These are phyloP conservation scores for Luscinia megarhynchos DNA, from an alignment of 2,797 vertebrate genomes.

Conservation along the genomic window DNA sequence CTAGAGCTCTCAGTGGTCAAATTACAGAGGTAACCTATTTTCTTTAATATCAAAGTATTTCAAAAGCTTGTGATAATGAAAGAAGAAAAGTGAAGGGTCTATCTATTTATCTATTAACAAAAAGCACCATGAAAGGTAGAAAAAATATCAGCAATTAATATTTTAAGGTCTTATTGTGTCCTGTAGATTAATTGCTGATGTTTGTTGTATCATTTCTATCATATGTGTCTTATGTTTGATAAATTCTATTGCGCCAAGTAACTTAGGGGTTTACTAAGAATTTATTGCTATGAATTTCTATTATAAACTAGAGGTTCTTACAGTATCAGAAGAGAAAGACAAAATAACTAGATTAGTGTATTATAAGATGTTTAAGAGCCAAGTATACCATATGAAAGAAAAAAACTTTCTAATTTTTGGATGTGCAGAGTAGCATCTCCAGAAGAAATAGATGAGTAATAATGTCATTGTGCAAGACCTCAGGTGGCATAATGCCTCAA, in stretches of 20 bases:
- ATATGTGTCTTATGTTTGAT: accelerated
- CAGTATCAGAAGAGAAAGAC: neutral
- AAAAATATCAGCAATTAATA: neutral
- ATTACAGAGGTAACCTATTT: neutral
- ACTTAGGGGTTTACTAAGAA: neutral
- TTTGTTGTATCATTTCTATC: neutral
- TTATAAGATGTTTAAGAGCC: neutral
- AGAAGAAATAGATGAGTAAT: neutral
- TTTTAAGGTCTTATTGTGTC: neutral
- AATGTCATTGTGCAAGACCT: neutral
- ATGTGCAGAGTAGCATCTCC: neutral
- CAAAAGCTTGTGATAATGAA: neutral
- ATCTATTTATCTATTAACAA: too few relatives aligned
- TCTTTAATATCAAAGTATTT: neutral
- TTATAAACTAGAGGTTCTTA: neutral
- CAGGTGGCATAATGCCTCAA: neutral
- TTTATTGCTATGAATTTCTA: neutral
- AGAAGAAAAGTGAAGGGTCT: neutral
- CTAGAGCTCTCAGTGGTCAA: neutral
- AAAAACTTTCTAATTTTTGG: neutral
- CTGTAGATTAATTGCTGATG: neutral
- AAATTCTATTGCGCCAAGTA: accelerated
- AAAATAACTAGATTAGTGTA: neutral
- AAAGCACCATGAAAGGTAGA: accelerated
- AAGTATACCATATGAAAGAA: neutral